These are phyloP conservation scores for Cottoperca gobio DNA, from an alignment of 2,797 vertebrate species.

Conservation along the genomic window DNA sequence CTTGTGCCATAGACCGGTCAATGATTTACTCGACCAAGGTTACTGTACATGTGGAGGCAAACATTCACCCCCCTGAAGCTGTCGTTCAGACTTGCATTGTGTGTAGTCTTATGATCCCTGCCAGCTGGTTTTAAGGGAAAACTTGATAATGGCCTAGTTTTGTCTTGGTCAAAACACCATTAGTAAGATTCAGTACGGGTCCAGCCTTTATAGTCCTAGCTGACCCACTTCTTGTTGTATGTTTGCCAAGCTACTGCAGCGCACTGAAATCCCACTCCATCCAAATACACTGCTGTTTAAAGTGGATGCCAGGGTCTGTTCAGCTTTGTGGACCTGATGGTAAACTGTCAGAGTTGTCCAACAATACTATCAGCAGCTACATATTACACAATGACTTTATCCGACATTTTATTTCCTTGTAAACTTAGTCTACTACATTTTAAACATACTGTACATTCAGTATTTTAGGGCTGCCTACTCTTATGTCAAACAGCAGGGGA, in stretches of 20 bases:
- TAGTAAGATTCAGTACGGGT: conserved; percentile 42
- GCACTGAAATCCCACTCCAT: conserved; percentile 6
- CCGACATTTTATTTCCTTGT: neutral
- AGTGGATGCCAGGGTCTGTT: neutral
- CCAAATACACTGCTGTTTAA: conserved; percentile 11
- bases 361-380: neutral
- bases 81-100: conserved; percentile 36
- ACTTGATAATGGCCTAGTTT: conserved; percentile 53
- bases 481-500: neutral
- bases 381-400: neutral
- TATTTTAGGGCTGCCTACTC: neutral
- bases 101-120: conserved; percentile 40
- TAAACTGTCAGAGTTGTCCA: conserved; percentile 3
- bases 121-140: conserved; percentile 35
- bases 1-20: conserved; percentile 58
- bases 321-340: neutral
- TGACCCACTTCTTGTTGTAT: conserved; percentile 36
- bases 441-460: neutral
- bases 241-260: conserved; percentile 20
- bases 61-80: conserved; percentile 46
- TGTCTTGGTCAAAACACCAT: conserved; percentile 24
- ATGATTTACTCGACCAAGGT: conserved; percentile 76
- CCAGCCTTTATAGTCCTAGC: neutral
- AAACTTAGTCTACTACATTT: neutral
- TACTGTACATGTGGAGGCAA: conserved; percentile 71